phyloP scores from a whole-genome alignment of 2,113 vertebrate genomes.

The Archilochus colubris region DNA sequence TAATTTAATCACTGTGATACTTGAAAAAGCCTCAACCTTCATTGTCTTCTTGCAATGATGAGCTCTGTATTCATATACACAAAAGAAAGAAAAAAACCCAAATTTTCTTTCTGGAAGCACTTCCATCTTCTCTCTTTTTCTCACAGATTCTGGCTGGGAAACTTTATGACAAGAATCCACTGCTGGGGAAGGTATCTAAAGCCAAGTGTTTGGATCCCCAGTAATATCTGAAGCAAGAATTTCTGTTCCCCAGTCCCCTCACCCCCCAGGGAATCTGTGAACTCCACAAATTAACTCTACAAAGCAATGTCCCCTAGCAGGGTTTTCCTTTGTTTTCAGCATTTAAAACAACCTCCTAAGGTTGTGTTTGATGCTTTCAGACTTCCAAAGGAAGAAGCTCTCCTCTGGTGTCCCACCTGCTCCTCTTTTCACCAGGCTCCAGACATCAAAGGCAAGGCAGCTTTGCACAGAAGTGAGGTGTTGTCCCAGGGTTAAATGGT shows the following conservation, averaged over 20 bases:
- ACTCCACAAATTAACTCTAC: background rate
- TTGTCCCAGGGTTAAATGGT: background rate
- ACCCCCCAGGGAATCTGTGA: background rate
- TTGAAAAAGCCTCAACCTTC: background rate
- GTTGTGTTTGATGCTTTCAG: background rate
- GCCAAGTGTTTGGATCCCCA: background rate
- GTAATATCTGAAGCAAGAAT: background rate
- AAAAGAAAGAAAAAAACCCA: background rate
- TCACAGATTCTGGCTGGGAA: background rate
- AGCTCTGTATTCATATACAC: background rate
- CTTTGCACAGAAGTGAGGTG: background rate
- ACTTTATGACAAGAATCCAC: background rate
- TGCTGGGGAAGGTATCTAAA: rapidly evolving
- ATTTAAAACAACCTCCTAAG: background rate
- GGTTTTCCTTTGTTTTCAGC: background rate
- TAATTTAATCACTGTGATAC: background rate
- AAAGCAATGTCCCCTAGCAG: background rate
- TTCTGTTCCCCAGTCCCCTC: background rate
- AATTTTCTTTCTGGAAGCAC: background rate
- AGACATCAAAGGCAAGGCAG: background rate
- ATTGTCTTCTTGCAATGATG: background rate
- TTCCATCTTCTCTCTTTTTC: too few species aligned
- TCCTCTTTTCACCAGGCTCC: background rate
- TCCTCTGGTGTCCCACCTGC: background rate
- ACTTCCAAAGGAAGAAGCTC: background rate